Evolutionary conservation across 2,888 invertebrate species (phyloP), one percentile per base, ranked within the genome.

Genomic region (Liopterus haemorrhoidalis): DNA sequence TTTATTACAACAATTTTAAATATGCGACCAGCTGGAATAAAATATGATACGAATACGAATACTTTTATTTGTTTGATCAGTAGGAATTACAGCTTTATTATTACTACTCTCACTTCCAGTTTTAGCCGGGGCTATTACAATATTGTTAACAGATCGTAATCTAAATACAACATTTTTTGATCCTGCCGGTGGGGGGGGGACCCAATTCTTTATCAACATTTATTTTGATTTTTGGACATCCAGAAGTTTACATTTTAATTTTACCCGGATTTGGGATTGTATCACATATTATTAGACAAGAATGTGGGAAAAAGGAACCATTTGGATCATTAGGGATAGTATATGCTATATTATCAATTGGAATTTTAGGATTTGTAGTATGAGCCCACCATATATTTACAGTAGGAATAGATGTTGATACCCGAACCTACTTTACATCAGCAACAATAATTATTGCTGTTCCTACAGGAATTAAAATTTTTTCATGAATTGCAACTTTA

Each of bases 171-270:
- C 82, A 1, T 88, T 88, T 67, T 88, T 87, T 75, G 84, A 87
- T 21, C 85, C 85, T 0, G 73, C 77, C 0, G 85, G 84, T 48
- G 87, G 86, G 19, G n/a, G n/a, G 88, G 86, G 41, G 86, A 88
- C 43, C 86, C 85, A 2, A 78, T 88, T 69, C 56, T 88, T 55
- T 87, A 82, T 41, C 85, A 87, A 77, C 85, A 88, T 66, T 70
- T 87, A 75, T 86, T 89, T 71, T 88, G 86, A 79, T 88, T 88
- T 89, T 88, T 76, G 87, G 86, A 0, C 87, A 88, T 43, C 87
- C 86, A 6, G 86, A 88, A 78, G 85, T 88, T 50, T 89, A 88
- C 70, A 85, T 87, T 82, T 69, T 87, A 72, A 86, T 87, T 80
- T 61, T 87, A 57, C 85, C 85, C 0, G 85, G 81, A 67, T 87